Evolutionary conservation across 2,797 vertebrate species (phyloP), one percentile per base, ranked within the genome.

Genomic region (Martes flavigula): DNA sequence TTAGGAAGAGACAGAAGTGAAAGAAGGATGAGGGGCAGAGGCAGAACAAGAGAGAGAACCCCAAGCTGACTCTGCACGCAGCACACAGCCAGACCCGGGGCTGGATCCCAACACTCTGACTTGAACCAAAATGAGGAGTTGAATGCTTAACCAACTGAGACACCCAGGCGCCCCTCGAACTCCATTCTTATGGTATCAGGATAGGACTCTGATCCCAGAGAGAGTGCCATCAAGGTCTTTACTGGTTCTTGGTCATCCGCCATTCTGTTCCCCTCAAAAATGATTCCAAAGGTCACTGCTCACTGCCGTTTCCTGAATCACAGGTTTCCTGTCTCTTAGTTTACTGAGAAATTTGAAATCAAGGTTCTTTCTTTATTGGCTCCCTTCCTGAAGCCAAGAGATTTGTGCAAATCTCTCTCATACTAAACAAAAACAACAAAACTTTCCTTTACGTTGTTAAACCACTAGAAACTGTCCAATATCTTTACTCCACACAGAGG

Each of bases 321-420:
- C 5, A 23, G 81, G 72, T 40, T 58, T 7, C 30, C 15, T 87
- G 7, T 11, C 4, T 56, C 38, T 78, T 56, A 15, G 12, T 96
- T 78, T 70, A 48, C 8, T 87, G 89, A 91, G 70, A 94, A 87
- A 72, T 51, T 48, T 30, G 54, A 90, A 32, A 20, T 83, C 38
- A 51, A 14, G 40, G 9, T 56, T 79, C 14, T 79, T 88, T 62
- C 4, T 43, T 75, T 82, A 35, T 68, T 40, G 21, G 6, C 20
- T 66, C 32, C 35, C 15, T 66, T 96, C 46, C 32, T n/a, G 20
- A 0, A 56, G 23, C n/a, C 43, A 60, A 62, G 46, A 51, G 54
- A 90, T 54, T 8, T 14, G 27, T 3, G 7, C 35, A 56, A 27
- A 89, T 48, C 11, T 30, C 14, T 83, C 8, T 56, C 7, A 64